Base-by-base conservation (phyloP, 2,113 vertebrate genomes). In the Channa argus region DNA sequence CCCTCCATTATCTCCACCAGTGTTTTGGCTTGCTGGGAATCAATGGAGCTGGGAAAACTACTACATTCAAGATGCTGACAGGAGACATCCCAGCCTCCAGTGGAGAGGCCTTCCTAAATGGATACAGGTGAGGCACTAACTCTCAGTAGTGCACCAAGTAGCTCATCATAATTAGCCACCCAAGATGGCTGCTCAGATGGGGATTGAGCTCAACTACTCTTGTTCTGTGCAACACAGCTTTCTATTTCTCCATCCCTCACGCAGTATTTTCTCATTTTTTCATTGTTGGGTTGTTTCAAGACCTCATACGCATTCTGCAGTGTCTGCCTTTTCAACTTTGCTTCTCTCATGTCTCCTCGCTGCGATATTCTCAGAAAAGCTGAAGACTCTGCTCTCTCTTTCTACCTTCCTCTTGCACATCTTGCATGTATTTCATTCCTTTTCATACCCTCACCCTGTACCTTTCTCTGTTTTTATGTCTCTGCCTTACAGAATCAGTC, bases 31-130 rank as follows among this genome's bases (percentile, higher is more conserved):
- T 99, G 68, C 91, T 99, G 80, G 98, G 98, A 73, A 97, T 99
- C 80, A 99, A 99, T 15, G 98, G 98, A 36, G 98, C 98, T 58
- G 98, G 98, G 58, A 99, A 99, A 92, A 98, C 98, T 47, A 98
- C 98, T 53, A 99, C 97, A 13, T 99, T 99, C 90, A 98, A 99
- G 93, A 99, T 99, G 98, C 87, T 99, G 89, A 99, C 98, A 53
- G 98, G 98, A 84, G 98, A 99, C 88, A 98, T 97, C 62, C 93
- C 95, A 37, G 96, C 98, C 83, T 97, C 97, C 11, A 88, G 93
- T 79, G 98, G 97, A 83, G 97, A 99, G 86, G 97, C 98, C 88
- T 98, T 97, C 77, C 94, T 99, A 72, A 97, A 96, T 71, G 96
- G 96, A 92, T 95, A 96, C 91, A 99, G 98, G 98, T 99, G 83